phyloP scores from a whole-genome alignment of 2,113 vertebrate species.

The Cyphomyrus plagiostoma region DNA sequence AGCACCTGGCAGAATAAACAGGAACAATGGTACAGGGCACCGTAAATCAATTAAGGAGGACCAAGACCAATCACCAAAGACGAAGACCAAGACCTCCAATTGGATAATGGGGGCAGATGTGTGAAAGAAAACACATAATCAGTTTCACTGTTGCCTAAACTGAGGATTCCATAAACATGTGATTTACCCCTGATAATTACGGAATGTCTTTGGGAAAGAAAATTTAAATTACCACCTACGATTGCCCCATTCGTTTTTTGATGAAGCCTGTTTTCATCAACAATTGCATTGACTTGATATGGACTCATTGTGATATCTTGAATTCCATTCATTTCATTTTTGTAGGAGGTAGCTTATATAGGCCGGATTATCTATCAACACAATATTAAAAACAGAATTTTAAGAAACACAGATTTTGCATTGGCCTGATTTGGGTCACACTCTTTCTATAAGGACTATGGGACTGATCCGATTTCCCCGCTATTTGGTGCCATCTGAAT shows the following conservation, averaged over 20 bases:
- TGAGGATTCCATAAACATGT: background rate
- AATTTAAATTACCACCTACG: background rate
- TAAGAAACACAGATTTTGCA: background rate
- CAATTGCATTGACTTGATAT: background rate
- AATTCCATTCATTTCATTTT: background rate
- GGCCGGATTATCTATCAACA: background rate
- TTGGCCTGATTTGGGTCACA: background rate
- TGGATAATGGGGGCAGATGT: background rate
- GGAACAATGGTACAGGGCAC: constrained; percentile 2
- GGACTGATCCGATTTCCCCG: background rate
- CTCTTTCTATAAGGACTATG: background rate
- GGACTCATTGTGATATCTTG: background rate
- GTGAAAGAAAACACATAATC: background rate
- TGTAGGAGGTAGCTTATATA: background rate
- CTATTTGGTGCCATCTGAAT: background rate
- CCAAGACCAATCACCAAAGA: background rate
- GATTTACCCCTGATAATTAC: background rate
- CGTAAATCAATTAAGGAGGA: constrained; percentile 5
- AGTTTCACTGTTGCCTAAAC: background rate
- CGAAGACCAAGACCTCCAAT: background rate
- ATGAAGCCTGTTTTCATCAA: background rate
- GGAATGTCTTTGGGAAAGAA: background rate
- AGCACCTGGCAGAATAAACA: constrained; percentile 11
- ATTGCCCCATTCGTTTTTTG: too few species aligned
- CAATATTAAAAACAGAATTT: background rate